Evolutionary conservation across 2,113 vertebrate species (phyloP).

Genomic region (Bubo bubo): DNA sequence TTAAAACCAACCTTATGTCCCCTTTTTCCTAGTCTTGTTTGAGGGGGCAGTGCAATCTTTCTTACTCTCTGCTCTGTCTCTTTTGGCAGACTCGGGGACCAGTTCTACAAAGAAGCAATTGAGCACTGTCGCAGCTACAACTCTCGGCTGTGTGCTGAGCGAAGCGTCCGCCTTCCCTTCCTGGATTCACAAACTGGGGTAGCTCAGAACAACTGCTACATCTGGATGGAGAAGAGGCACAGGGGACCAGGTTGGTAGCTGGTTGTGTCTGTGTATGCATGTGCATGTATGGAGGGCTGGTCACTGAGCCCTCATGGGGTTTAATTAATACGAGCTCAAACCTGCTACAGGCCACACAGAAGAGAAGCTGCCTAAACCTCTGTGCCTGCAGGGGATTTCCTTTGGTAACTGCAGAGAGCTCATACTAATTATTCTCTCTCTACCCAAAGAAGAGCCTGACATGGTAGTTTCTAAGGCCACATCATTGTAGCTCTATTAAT

Average conservation of each 20-base stretch:
- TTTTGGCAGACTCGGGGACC: slow-evolving; percentile 88
- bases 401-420: slow-evolving; percentile 39
- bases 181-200: slow-evolving; percentile 96
- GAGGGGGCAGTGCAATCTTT: background rate
- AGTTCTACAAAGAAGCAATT: slow-evolving; percentile 98
- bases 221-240: slow-evolving; percentile 98
- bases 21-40: background rate
- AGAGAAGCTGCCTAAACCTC: slow-evolving; percentile 55
- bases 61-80: background rate
- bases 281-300: background rate
- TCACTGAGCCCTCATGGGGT: slow-evolving; percentile 13
- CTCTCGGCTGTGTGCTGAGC: slow-evolving; percentile 92
- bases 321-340: slow-evolving; percentile 52
- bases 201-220: slow-evolving; percentile 99
- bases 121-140: slow-evolving; percentile 98
- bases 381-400: slow-evolving; percentile 46
- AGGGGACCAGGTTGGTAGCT: slow-evolving; percentile 87
- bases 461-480: slow-evolving; percentile 3
- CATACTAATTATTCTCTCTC: slow-evolving; percentile 32
- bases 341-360: slow-evolving; percentile 21
- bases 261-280: background rate
- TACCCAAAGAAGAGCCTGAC: background rate
- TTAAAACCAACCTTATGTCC: background rate
- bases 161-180: slow-evolving; percentile 94
- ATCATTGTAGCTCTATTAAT: slow-evolving; percentile 17